Evolutionary conservation across 2,113 vertebrate species (phyloP).

Genomic region (Steatornis caripensis): DNA sequence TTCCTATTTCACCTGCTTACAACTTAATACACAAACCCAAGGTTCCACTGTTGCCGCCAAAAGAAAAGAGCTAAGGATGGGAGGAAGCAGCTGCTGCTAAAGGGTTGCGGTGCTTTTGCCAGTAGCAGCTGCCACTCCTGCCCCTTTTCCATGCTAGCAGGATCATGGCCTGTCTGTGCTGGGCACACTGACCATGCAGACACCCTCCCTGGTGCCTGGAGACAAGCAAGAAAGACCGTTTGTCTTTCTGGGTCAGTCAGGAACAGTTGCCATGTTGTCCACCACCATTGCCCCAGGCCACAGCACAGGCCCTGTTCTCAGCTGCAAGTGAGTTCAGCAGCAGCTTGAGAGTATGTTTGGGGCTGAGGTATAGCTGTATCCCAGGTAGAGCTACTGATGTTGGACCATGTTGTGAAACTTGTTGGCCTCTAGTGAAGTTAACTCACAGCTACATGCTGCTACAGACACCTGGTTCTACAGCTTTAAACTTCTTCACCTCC

Average conservation of each 20-base stretch:
- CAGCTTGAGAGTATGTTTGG: not conserved
- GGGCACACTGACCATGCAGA: not conserved
- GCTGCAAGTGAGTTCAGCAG: not conserved
- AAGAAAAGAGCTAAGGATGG: not conserved
- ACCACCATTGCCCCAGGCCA: fast-evolving
- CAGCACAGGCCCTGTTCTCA: not conserved
- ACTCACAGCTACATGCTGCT: slow-evolving; percentile 28
- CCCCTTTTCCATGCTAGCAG: not conserved
- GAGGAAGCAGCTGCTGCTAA: not conserved
- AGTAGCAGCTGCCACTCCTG: not conserved
- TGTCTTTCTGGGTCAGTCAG: not conserved
- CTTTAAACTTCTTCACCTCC: not conserved
- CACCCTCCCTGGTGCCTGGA: not conserved
- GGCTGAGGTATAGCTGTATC: not conserved
- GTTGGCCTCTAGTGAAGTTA: slow-evolving; percentile 11
- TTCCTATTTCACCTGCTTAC: slow-evolving; percentile 60
- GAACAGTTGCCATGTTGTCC: not conserved
- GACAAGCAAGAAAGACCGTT: not conserved
- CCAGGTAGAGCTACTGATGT: not conserved
- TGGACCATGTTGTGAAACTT: not conserved
- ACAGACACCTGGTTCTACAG: not conserved
- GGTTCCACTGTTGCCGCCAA: slow-evolving; percentile 25
- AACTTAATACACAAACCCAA: slow-evolving; percentile 31
- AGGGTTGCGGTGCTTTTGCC: not conserved
- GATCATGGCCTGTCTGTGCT: not conserved